A percentile compares a stretch with the other conserved stretches of the same genome.
These are phyloP conservation scores for Oceanodroma leucorhoa DNA, from an alignment of 2,797 vertebrate genomes.

Conservation along the genomic window DNA sequence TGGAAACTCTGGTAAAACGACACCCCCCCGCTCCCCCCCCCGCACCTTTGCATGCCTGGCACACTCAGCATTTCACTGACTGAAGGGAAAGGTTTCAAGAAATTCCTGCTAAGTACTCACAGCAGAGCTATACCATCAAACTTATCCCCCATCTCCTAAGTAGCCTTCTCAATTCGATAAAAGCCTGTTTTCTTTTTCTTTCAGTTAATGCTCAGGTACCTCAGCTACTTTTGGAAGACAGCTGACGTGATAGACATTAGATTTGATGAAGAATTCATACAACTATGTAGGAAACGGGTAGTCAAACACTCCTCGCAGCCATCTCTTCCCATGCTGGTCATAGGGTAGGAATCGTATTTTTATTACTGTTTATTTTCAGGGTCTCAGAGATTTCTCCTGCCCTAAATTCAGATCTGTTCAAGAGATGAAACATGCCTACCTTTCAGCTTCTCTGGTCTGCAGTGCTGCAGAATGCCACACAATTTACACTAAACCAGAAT, in stretches of 20 bases:
- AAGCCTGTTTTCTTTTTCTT: not conserved
- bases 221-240: not conserved
- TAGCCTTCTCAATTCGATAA: accelerated
- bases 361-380: not conserved
- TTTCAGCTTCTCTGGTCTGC: not conserved
- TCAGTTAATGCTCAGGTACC: not conserved
- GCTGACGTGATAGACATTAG: not conserved
- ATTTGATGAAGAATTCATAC: not conserved
- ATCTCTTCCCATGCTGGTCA: not conserved
- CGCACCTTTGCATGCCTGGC: not conserved
- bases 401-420: not conserved
- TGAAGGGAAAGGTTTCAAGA: not conserved
- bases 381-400: not conserved
- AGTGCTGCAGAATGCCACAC: not conserved
- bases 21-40: not conserved
- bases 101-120: not conserved
- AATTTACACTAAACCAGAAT: not conserved
- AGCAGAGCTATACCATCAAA: not conserved
- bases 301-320: not conserved
- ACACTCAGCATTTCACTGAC: not conserved
- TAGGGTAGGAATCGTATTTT: not conserved
- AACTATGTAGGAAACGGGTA: not conserved
- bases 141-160: not conserved
- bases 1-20: not conserved
- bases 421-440: not conserved